Evolutionary conservation across 2,797 vertebrate genomes (phyloP).

Genomic region (Poeciliopsis paucimaculata): DNA sequence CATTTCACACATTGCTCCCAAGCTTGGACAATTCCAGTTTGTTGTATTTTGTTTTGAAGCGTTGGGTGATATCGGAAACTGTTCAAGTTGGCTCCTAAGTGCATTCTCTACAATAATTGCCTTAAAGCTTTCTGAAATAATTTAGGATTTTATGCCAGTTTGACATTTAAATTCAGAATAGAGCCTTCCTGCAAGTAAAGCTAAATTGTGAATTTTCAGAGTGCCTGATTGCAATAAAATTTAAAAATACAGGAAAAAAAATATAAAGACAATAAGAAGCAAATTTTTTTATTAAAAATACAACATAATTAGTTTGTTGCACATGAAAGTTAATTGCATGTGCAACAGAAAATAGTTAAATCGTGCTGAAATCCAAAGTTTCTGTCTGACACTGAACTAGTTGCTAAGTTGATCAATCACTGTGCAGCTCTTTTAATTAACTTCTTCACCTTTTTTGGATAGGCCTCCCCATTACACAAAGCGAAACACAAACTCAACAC

Average conservation of each 20-base stretch:
- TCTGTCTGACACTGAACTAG: conserved; percentile 41
- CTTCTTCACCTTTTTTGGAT: conserved; percentile 34
- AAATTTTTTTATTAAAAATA: neutral
- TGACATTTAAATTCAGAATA: neutral
- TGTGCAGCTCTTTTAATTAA: conserved; percentile 70
- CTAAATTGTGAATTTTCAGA: neutral
- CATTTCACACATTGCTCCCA: neutral
- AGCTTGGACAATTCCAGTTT: neutral
- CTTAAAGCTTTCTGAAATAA: neutral
- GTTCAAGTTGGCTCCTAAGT: neutral
- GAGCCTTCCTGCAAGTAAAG: neutral
- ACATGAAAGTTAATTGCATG: neutral
- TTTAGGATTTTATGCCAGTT: neutral
- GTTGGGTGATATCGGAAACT: neutral
- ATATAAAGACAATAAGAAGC: neutral
- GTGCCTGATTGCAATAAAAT: neutral
- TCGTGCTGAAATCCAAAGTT: conserved; percentile 23
- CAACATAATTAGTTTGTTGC: neutral
- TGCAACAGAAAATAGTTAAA: neutral
- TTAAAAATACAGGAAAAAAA: neutral
- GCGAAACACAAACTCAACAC: conserved; percentile 18
- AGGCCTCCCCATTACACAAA: conserved; percentile 35
- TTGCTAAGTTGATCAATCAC: conserved; percentile 65
- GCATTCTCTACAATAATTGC: neutral
- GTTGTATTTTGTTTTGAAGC: neutral